Conservation (phyloP, 2,888 invertebrate genomes). For the Hyppa rectilinea region DNA sequence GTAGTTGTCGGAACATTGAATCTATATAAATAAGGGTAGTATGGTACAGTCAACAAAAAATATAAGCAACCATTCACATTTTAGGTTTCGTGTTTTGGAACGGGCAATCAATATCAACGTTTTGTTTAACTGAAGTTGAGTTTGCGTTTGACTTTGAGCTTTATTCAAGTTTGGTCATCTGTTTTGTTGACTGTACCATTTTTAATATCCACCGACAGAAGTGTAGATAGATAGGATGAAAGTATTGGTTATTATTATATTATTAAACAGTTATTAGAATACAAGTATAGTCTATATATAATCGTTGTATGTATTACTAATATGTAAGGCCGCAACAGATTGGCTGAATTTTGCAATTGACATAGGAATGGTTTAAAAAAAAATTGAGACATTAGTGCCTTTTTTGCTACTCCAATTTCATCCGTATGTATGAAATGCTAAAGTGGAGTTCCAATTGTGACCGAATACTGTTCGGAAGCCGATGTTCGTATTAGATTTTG, state of each 20-base stretch:
- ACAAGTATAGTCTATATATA: conserved; percentile 42
- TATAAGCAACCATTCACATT: background rate
- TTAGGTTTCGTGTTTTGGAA: background rate
- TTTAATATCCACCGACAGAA: conserved; percentile 46
- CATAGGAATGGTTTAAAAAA: background rate
- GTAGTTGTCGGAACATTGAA: conserved; percentile 26
- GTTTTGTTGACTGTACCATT: conserved; percentile 26
- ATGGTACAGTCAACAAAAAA: conserved; percentile 3
- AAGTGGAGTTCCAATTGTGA: conserved; percentile 1
- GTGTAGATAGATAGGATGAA: conserved; percentile 27
- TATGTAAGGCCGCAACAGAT: conserved; percentile 26
- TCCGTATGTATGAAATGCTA: background rate
- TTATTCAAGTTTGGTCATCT: too few species aligned
- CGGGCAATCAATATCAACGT: background rate
- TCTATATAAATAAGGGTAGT: conserved; percentile 22
- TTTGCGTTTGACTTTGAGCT: too few species aligned
- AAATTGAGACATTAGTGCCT: background rate
- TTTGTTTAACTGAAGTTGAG: background rate
- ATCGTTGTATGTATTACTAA: conserved; percentile 52
- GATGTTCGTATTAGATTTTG: background rate
- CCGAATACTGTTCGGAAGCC: background rate
- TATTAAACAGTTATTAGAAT: conserved; percentile 38
- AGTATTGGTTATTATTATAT: conserved; percentile 52
- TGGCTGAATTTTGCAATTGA: conserved; percentile 38
- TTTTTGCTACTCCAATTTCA: conserved; percentile 9